Conservation (phyloP, 1,140 invertebrate genomes). For the Macrosteles quadrilineatus region DNA sequence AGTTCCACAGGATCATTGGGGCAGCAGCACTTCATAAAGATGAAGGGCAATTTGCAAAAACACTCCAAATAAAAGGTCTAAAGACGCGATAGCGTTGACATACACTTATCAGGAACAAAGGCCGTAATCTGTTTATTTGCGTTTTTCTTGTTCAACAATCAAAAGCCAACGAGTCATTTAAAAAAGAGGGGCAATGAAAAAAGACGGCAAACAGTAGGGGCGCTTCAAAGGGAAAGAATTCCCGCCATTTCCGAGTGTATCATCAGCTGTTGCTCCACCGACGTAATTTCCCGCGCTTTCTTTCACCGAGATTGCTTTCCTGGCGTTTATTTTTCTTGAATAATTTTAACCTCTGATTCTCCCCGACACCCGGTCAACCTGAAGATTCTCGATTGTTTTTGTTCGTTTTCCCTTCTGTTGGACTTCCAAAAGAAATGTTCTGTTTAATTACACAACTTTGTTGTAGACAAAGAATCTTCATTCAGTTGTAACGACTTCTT, state of each 20-base stretch:
- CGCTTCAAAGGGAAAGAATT: slow-evolving; percentile 17
- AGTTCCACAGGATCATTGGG: too few relatives aligned
- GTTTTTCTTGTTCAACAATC: slow-evolving; percentile 22
- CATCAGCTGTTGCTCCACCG: slow-evolving; percentile 15
- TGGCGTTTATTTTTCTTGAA: slow-evolving; percentile 16
- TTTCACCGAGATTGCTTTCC: slow-evolving; percentile 9
- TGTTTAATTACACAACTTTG: too few relatives aligned
- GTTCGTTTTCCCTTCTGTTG: too few relatives aligned
- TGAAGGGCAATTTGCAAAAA: slow-evolving; percentile 6
- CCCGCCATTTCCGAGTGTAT: slow-evolving; percentile 14
- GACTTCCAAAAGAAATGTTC: too few relatives aligned
- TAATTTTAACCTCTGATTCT: neutral
- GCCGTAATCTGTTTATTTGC: slow-evolving; percentile 26
- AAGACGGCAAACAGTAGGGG: slow-evolving; percentile 13
- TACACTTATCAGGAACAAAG: neutral
- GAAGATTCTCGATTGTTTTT: slow-evolving; percentile 20
- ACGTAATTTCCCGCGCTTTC: slow-evolving; percentile 7
- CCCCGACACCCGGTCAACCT: neutral
- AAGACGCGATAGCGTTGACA: slow-evolving; percentile 12
- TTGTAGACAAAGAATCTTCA: too few relatives aligned
- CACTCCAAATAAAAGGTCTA: slow-evolving; percentile 10
- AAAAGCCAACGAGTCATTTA: slow-evolving; percentile 23
- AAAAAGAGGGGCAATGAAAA: slow-evolving; percentile 4
- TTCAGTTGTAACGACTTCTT: too few relatives aligned
- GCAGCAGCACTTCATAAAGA: slow-evolving; percentile 2